Percentiles rank a stretch among this genome's conserved stretches.
phyloP scores from a whole-genome alignment of 2,113 vertebrate genomes.

The Cebus imitator region DNA sequence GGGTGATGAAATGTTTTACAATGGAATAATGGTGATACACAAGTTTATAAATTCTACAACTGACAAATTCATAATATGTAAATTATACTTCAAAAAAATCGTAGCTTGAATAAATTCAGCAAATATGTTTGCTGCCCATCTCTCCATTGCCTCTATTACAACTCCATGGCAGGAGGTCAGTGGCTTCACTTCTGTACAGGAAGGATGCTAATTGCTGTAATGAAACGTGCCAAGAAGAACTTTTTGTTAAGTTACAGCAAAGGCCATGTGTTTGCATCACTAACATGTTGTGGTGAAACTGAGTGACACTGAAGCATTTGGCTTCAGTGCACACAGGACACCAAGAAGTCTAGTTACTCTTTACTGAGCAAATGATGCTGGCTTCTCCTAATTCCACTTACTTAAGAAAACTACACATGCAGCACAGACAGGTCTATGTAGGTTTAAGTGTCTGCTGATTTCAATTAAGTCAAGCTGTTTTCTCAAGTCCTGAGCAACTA shows the following conservation, averaged over 20 bases:
- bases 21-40: neutral
- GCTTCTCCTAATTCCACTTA: neutral
- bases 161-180: neutral
- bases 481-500: neutral
- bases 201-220: neutral
- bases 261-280: neutral
- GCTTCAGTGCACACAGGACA: neutral
- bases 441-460: neutral
- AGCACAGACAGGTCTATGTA: neutral
- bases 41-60: neutral
- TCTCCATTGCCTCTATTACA: neutral
- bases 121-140: neutral
- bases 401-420: neutral
- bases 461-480: neutral
- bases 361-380: neutral
- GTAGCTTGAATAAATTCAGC: neutral
- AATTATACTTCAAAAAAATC: neutral
- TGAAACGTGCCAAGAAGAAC: neutral
- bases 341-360: neutral
- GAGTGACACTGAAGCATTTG: neutral
- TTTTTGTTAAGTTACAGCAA: neutral
- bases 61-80: neutral
- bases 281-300: neutral
- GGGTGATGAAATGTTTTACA: neutral
- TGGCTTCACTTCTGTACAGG: neutral